These are phyloP conservation scores for Eretmodus cyanostictus DNA, from an alignment of 2,113 vertebrate species.

Conservation along the genomic window DNA sequence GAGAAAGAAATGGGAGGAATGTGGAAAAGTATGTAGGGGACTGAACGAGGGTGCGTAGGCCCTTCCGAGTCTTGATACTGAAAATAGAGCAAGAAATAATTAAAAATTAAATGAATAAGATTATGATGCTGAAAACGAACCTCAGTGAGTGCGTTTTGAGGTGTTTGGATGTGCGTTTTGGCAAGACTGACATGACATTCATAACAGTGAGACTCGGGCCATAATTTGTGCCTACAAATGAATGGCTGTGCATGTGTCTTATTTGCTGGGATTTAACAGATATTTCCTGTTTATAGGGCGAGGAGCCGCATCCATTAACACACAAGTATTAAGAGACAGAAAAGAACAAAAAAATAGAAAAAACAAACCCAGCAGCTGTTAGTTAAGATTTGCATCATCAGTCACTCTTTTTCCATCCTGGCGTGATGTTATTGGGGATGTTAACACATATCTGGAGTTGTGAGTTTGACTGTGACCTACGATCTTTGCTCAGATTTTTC, in stretches of 20 bases:
- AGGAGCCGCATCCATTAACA: not conserved
- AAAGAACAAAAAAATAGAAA: not conserved
- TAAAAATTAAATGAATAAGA: not conserved
- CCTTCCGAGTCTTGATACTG: not conserved
- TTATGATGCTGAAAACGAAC: not conserved
- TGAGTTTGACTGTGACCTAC: not conserved
- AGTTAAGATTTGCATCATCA: not conserved
- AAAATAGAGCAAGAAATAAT: not conserved
- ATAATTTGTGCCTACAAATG: slow-evolving; percentile 19
- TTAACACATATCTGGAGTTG: not conserved
- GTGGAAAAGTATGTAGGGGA: slow-evolving; percentile 33
- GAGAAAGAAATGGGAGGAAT: slow-evolving; percentile 43
- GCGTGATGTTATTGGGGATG: not conserved
- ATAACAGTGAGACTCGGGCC: not conserved
- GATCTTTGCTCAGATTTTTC: not conserved
- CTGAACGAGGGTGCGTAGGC: not conserved
- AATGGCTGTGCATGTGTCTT: not conserved
- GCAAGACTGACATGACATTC: slow-evolving; percentile 4
- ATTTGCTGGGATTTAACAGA: slow-evolving; percentile 29
- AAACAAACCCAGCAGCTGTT: not conserved
- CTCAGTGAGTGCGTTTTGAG: not conserved
- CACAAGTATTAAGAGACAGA: not conserved
- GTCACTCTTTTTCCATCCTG: not conserved
- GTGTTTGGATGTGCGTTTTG: not conserved
- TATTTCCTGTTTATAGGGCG: slow-evolving; percentile 41